These are phyloP conservation scores for Aspidiotus destructor DNA, from an alignment of 2,888 invertebrate species.

Conservation along the genomic window DNA sequence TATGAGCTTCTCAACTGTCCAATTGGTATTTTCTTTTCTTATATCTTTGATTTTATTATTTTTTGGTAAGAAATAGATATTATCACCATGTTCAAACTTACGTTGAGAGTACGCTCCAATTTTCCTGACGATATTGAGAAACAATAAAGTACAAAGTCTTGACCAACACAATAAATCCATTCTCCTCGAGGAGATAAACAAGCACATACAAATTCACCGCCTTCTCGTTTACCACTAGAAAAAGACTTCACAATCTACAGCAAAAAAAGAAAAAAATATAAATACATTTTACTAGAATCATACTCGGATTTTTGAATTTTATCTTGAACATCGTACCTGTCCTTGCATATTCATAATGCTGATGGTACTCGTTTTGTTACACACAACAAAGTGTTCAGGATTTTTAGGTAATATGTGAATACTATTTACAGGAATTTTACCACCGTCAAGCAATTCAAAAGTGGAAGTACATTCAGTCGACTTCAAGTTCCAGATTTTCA, in stretches of 20 bases:
- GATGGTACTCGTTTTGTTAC: slow-evolving; percentile 93
- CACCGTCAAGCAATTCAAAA: slow-evolving; percentile 77
- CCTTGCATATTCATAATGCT: slow-evolving; percentile 98
- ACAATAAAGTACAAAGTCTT: slow-evolving; percentile 94
- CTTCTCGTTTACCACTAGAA: slow-evolving; percentile 93
- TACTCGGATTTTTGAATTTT: too few species aligned
- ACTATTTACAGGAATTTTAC: slow-evolving; percentile 86
- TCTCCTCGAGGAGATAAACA: slow-evolving; percentile 90
- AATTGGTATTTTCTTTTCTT: too few species aligned
- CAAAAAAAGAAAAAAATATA: background rate
- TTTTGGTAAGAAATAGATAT: too few species aligned
- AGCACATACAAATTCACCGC: slow-evolving; percentile 89
- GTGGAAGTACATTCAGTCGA: slow-evolving; percentile 84
- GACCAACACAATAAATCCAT: slow-evolving; percentile 96
- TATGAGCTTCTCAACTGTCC: too few species aligned
- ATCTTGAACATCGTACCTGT: slow-evolving; percentile 50
- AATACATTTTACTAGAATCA: too few species aligned
- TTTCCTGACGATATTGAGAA: slow-evolving; percentile 93
- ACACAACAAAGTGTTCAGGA: slow-evolving; percentile 96
- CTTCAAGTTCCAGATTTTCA: slow-evolving; percentile 90
- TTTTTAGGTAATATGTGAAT: slow-evolving; percentile 89
- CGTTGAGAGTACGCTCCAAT: slow-evolving; percentile 85
- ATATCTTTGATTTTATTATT: too few species aligned
- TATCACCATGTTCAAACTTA: slow-evolving; percentile 42
- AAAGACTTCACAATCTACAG: slow-evolving; percentile 72